Percentiles rank a stretch among this genome's conserved stretches.
Evolutionary conservation across 1,140 invertebrate genomes (phyloP).

Genomic region (Onthophagus taurus): DNA sequence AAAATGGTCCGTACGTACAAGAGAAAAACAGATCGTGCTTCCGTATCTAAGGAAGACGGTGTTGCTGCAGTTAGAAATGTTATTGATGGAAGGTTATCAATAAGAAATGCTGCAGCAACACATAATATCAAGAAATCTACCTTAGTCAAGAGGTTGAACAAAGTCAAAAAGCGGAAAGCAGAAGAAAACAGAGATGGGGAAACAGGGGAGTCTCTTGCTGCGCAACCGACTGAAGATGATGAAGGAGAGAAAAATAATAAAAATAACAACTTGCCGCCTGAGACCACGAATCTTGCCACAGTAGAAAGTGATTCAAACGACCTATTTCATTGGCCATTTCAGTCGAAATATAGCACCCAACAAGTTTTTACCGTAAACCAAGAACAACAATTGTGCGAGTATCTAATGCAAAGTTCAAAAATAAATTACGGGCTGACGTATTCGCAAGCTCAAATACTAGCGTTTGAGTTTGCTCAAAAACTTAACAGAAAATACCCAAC

Average conservation of each 20-base stretch:
- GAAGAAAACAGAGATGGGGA: constrained; percentile 1
- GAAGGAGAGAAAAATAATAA: not conserved
- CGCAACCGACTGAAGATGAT: constrained; percentile 2
- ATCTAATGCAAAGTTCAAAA: constrained; percentile 20
- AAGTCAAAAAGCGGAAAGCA: not conserved
- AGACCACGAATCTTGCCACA: constrained; percentile 5
- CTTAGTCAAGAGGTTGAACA: not conserved
- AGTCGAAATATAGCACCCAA: constrained; percentile 6
- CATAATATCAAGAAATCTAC: constrained; percentile 5
- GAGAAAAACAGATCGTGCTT: not conserved
- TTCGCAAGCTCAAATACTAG: no score
- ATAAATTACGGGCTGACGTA: no score
- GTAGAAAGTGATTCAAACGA: constrained; percentile 10
- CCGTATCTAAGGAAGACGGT: not conserved
- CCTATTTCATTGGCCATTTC: constrained; percentile 2
- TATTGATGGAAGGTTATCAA: not conserved
- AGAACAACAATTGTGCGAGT: constrained; percentile 17
- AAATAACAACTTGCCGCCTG: not conserved
- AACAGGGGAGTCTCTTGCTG: not conserved
- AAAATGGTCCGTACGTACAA: no score
- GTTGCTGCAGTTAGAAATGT: constrained; percentile 8
- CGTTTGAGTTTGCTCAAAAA: no score
- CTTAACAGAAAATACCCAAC: constrained; percentile 20
- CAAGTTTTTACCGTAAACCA: constrained; percentile 9
- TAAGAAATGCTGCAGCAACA: not conserved